A percentile compares a stretch with the other conserved stretches of the same genome.
Evolutionary conservation across 23 tunicate genomes (phyloP).

Genomic region (Trididemnum clinides): DNA sequence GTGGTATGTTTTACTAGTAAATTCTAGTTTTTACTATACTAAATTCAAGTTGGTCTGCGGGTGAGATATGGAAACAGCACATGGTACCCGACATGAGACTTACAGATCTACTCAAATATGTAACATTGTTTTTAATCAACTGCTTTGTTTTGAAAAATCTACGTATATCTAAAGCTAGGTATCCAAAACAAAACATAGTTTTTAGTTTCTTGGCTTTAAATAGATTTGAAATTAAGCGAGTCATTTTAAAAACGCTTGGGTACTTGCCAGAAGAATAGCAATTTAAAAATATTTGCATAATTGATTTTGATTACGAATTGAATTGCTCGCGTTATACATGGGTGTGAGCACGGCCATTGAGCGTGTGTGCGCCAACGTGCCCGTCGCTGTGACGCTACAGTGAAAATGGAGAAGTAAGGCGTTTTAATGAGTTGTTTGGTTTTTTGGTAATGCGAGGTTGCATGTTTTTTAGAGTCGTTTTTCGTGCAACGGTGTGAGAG

Average conservation of each 20-base stretch:
- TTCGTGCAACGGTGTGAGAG: no score
- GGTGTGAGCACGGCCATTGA: no score
- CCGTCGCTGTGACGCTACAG: no score
- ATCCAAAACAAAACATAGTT: background rate
- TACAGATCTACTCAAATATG: background rate
- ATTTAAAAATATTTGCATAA: no score
- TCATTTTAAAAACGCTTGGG: background rate
- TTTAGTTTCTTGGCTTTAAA: background rate
- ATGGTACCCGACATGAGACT: background rate
- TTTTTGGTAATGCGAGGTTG: no score
- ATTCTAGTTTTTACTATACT: background rate
- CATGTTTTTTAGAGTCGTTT: no score
- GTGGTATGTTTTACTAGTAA: background rate
- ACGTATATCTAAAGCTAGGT: background rate
- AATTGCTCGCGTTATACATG: no score
- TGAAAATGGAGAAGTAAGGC: no score
- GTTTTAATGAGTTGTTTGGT: no score
- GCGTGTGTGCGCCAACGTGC: no score
- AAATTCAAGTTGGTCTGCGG: background rate
- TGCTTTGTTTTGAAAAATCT: background rate
- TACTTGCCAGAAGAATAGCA: background rate
- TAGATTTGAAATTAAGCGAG: background rate
- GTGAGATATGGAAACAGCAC: background rate
- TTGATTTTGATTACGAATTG: no score
- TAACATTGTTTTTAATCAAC: background rate